phyloP scores from a whole-genome alignment of 2,797 vertebrate genomes.

The Xenops minutus region DNA sequence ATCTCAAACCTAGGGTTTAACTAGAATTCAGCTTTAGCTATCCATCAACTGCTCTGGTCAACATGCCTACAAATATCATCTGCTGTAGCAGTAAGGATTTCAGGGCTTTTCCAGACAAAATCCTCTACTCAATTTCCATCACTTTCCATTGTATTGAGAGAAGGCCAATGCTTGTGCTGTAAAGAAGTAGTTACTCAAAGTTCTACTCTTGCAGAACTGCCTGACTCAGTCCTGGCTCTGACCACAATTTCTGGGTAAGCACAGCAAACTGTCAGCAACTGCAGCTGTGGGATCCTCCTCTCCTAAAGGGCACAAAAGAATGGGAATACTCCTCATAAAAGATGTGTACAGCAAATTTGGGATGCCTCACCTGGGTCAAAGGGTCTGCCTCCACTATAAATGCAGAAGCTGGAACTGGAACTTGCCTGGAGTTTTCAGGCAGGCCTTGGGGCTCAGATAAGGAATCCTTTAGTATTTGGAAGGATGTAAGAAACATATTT shows the following conservation, averaged over 20 bases:
- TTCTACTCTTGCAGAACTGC: neutral
- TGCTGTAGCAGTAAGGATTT: neutral
- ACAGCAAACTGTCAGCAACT: neutral
- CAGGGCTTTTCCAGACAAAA: neutral
- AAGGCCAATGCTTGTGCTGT: neutral
- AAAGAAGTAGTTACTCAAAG: neutral
- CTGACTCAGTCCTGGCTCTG: neutral
- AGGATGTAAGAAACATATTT: accelerated
- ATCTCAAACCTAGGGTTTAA: neutral
- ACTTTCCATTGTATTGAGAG: neutral
- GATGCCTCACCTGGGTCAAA: neutral
- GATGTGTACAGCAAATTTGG: neutral
- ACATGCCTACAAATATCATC: neutral
- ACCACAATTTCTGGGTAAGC: neutral
- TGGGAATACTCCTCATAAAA: neutral
- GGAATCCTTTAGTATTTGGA: neutral
- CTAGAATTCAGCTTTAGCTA: neutral
- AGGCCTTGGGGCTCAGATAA: neutral
- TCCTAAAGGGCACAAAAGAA: neutral
- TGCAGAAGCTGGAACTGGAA: neutral
- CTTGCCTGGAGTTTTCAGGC: neutral
- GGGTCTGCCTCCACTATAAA: neutral
- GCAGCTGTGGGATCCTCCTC: neutral
- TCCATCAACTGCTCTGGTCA: neutral
- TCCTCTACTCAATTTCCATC: neutral